Base-by-base conservation (phyloP, 2,797 vertebrate species). In the Pangasius macronema region DNA sequence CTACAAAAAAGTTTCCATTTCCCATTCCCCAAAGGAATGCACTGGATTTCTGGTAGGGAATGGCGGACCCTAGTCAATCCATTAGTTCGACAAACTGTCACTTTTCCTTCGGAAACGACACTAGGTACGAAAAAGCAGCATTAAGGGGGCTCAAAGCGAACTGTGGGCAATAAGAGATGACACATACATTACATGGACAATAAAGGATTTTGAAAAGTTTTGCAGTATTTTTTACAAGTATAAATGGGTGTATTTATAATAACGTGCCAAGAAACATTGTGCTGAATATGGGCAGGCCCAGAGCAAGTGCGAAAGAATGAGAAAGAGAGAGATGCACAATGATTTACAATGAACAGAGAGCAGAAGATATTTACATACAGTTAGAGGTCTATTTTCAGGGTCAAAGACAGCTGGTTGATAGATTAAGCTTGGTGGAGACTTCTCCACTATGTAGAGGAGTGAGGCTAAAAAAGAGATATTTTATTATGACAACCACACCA, bases 381-480 rank as follows among this genome's bases (percentile, higher is more conserved):
- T 85, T 30, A 90, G 72, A n/a, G 85, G 79, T 67, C 84, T 87
- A 81, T 88, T 84, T 87, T 90, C 90, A 85, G 86, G 89, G 79
- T 90, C 90, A 75, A 36, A 39, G 8, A 88, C 91, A 42, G 59
- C 81, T 75, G 87, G 85, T 18, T 65, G 51, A 86, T 89, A 88
- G 51, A 91, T 87, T 51, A 70, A n/a, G 55, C 87, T 79, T 30
- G 85, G 88, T 1, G 33, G 65, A 33, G 89, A 82, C 79, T 77
- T 89, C 84, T 91, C 90, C 70, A 88, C 33, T 59, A 87, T 81
- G 53, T 89, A 90, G 22, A 89, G 63, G 53, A 88, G 42, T 42
- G 80, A 88, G 46, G 63, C 86, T 91, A 27, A 68, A 63, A 81
- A 42, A 46, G 8, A 83, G 67, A 87, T 10, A 55, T 79, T 70